Conservation (phyloP, 2,113 vertebrate genomes). For the Charadrius vociferus region DNA sequence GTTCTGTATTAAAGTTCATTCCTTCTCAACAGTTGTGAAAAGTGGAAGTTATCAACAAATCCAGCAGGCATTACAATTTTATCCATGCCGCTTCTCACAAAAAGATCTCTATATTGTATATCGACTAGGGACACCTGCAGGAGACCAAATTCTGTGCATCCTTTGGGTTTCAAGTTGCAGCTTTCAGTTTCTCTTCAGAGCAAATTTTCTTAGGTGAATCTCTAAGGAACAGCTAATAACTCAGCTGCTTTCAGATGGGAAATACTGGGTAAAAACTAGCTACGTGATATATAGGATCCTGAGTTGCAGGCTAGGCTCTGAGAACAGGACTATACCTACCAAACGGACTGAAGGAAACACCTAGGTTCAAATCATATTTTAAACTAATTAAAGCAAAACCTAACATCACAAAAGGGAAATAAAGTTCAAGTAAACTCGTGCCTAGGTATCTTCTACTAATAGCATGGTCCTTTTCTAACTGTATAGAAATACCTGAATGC, state of each 20-base stretch:
- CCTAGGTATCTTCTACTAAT: not conserved
- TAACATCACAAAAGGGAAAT: not conserved
- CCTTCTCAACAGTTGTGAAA: not conserved
- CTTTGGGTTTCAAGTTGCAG: not conserved
- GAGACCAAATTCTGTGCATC: not conserved
- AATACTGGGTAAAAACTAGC: not conserved
- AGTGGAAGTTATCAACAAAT: not conserved
- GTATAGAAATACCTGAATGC: not conserved
- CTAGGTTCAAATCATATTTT: not conserved
- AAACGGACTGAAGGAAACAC: not conserved
- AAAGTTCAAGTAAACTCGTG: not conserved
- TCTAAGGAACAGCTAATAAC: not conserved
- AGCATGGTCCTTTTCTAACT: not conserved
- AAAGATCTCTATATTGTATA: not conserved
- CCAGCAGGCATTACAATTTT: not conserved
- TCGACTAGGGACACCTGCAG: not conserved
- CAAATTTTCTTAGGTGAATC: not conserved
- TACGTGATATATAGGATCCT: not conserved
- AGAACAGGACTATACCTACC: not conserved
- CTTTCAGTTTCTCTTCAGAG: not conserved
- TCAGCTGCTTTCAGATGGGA: not conserved
- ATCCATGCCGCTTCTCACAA: not conserved
- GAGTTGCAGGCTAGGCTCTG: not conserved
- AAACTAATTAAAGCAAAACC: not conserved
- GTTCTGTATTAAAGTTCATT: not conserved